These are phyloP conservation scores for Centruroides sculpturatus DNA, from an alignment of 1,140 invertebrate genomes.

Conservation along the genomic window DNA sequence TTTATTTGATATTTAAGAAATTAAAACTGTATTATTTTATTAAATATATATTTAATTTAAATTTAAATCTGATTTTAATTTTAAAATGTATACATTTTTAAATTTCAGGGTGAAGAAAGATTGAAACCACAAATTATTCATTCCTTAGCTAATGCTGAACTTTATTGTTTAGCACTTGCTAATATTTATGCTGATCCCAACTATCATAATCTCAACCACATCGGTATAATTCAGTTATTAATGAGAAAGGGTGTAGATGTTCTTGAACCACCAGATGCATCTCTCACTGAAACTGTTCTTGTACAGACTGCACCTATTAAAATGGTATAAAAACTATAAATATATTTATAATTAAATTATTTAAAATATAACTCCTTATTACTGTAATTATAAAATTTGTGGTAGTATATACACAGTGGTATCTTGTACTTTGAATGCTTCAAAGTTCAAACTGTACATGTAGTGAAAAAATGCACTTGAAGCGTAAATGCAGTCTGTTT, in stretches of 20 bases:
- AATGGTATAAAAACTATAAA: constrained; percentile 47
- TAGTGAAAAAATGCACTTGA: no score
- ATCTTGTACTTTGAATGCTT: no score
- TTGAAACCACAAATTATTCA: constrained; percentile 86
- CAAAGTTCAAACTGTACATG: no score
- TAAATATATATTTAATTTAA: no score
- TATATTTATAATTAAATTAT: no score
- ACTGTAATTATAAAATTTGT: no score
- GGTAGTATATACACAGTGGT: no score
- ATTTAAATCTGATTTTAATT: no score
- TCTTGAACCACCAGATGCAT: constrained; percentile 61
- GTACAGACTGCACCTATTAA: constrained; percentile 89
- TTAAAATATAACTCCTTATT: no score
- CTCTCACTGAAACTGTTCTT: constrained; percentile 87
- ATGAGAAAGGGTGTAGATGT: constrained; percentile 81
- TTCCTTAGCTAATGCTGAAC: constrained; percentile 79
- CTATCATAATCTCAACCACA: constrained; percentile 87
- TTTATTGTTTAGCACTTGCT: constrained; percentile 86
- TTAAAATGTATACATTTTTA: background rate
- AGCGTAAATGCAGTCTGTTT: no score
- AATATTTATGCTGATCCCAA: constrained; percentile 96
- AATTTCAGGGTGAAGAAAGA: constrained; percentile 68
- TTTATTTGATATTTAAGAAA: no score
- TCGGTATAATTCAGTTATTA: constrained; percentile 66
- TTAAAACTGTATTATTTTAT: no score